Evolutionary conservation across 2,113 vertebrate genomes (phyloP), one percentile per base, ranked within the genome.

Genomic region (Catagonus wagneri): DNA sequence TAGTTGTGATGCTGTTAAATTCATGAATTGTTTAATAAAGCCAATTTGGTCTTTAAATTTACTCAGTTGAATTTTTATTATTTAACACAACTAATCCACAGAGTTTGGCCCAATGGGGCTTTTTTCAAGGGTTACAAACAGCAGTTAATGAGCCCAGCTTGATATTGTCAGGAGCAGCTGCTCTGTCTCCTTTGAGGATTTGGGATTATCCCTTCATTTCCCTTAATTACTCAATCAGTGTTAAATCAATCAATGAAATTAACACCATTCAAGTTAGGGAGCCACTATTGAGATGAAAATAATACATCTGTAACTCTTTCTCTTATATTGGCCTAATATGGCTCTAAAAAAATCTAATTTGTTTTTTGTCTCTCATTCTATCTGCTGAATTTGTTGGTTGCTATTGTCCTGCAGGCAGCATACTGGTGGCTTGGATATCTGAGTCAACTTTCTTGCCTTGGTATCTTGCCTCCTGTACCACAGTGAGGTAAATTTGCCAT

Each of bases 211-310:
- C 56, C 72, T 94, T 80, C 84, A 44, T 83, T 88, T 88, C 63
- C 92, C 74, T 94, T 95, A 93, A 94, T 94, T 86, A 91, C 50
- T 93, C 66, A 71, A 87, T 60, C 34, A 72, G 63, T 79, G 32
- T 93, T 83, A 89, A 94, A 78, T 76, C 86, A 68, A 87, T 96
- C 89, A 91, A 83, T 91, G 66, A 86, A 91, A 93, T 76, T 72
- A 96, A 94, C 19, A 89, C 34, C 9, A 54, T 68, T 90, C 72
- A 90, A 83, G 54, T 94, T 84, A 81, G n/a, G 52, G 23, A 96
- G 16, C 15, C 54, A 88, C 5, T 16, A 50, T 8, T 83, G 72
- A 83, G 36, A 76, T 74, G 54, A 93, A 97, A 95, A 76, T 61
- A 74, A 93, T 78, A 50, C 36, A 92, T 84, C 29, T 83, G 3